Evolutionary conservation across 2,113 vertebrate species (phyloP), one percentile per base, ranked within the genome.

Genomic region (Pao palembangensis): DNA sequence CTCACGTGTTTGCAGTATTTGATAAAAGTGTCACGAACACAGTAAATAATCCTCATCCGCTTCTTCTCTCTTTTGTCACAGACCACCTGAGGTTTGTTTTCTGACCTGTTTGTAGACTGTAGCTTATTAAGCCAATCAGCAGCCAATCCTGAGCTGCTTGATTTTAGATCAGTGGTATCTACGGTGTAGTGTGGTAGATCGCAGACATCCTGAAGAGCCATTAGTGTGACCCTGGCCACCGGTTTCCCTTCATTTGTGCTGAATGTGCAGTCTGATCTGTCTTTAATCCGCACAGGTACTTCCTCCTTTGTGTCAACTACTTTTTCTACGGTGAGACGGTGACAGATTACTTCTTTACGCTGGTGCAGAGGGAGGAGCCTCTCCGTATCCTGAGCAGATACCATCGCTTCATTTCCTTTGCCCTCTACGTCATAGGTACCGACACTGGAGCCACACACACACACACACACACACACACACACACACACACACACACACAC

Each of bases 301-400:
- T 99, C 76, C 90, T 99, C 73, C 88, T 99, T 64, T 99, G 97
- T 19, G 97, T 98, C 3, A 99, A 99, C 82, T 98, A 99, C 84
- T 99, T 99, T 82, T 99, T 98, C 90, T 98, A 99, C 0, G 97
- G 97, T 0, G 97, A 99, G 86, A 99, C 97, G 0, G 97, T 96
- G 68, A 98, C 97, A 0, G 97, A 99, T 85, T 98, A 95, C 87
- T 99, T 99, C 90, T 98, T 98, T 88, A 93, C 94, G 0, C 85
- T 99, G 92, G 97, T 99, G 62, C 96, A 99, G 83, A 88, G 96
- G 63, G 97, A 99, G 88, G 96, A 98, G 77, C 95, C 95, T 0
- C 84, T 99, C 71, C 80, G 97, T 3, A 98, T 99, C 76, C 95
- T 99, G 77, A 98, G 96, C 91, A 98, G 94, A 92, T 99, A 99